phyloP scores from a whole-genome alignment of 2,797 vertebrate genomes.

The Podarcis lilfordi region DNA sequence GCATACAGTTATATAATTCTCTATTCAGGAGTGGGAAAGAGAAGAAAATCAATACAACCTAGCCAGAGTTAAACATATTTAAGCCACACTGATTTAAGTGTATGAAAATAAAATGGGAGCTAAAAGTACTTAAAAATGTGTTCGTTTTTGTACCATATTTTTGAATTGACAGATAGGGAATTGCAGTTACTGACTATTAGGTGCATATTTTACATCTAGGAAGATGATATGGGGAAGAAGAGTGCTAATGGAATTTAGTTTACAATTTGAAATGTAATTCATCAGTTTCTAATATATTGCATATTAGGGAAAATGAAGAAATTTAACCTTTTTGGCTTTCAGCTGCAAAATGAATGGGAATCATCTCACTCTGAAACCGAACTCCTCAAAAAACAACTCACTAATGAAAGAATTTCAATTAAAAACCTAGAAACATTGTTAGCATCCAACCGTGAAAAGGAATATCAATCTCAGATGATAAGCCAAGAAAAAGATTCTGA shows the following conservation, averaged over 20 bases:
- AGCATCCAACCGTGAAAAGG: constrained; percentile 76
- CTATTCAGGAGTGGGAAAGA: neutral
- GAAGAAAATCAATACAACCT: neutral
- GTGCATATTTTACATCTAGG: neutral
- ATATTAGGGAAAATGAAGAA: constrained; percentile 8
- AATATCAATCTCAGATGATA: constrained; percentile 75
- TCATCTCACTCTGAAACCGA: constrained; percentile 77
- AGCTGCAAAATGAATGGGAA: constrained; percentile 80
- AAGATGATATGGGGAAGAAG: neutral
- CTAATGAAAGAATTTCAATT: constrained; percentile 78
- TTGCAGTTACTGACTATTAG: neutral
- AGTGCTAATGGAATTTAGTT: neutral
- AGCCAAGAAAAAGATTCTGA: constrained; percentile 80
- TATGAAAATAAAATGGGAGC: neutral
- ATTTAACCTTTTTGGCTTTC: constrained; percentile 50
- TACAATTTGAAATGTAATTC: constrained; percentile 1
- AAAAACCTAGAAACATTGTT: constrained; percentile 80
- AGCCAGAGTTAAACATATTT: neutral
- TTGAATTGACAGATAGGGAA: neutral
- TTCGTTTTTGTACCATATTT: no score
- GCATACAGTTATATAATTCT: neutral
- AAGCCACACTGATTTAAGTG: neutral
- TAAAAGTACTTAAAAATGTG: neutral
- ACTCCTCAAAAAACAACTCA: constrained; percentile 81
- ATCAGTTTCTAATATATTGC: neutral